phyloP scores from a whole-genome alignment of 2,113 vertebrate genomes.

The Rhombomys opimus region DNA sequence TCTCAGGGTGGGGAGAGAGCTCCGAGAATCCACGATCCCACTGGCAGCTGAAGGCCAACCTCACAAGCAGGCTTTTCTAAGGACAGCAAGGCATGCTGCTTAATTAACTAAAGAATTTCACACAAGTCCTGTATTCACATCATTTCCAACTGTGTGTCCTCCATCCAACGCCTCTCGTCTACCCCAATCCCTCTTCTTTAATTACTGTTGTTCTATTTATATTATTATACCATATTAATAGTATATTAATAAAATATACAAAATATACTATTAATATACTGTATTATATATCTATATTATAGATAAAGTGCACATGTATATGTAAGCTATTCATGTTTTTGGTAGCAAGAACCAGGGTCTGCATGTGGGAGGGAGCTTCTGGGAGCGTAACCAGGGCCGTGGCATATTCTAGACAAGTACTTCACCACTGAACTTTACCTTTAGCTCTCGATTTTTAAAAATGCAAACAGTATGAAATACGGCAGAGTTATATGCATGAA shows the following conservation, averaged over 20 bases:
- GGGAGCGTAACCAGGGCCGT: neutral
- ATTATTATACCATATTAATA: too few relatives aligned
- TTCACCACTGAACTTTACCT: neutral
- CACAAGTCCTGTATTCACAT: neutral
- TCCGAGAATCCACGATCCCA: neutral
- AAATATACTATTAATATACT: too few relatives aligned
- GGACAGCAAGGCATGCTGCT: neutral
- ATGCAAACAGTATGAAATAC: slow-evolving; percentile 9
- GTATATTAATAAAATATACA: too few relatives aligned
- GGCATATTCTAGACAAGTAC: neutral
- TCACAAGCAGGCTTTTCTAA: neutral
- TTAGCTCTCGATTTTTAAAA: neutral
- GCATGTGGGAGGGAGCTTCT: neutral
- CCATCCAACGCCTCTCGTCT: neutral
- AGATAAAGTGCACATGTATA: neutral
- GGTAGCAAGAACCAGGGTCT: neutral
- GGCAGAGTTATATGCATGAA: neutral
- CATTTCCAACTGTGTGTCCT: neutral
- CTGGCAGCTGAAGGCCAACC: neutral
- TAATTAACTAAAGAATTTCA: neutral
- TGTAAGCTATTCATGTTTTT: neutral
- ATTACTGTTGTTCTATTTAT: neutral
- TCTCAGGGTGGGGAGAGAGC: neutral
- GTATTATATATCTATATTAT: too few relatives aligned
- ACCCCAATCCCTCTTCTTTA: neutral